These are phyloP conservation scores for Amblyopsis hoosieri DNA, from an alignment of 2,797 vertebrate species.

Conservation along the genomic window DNA sequence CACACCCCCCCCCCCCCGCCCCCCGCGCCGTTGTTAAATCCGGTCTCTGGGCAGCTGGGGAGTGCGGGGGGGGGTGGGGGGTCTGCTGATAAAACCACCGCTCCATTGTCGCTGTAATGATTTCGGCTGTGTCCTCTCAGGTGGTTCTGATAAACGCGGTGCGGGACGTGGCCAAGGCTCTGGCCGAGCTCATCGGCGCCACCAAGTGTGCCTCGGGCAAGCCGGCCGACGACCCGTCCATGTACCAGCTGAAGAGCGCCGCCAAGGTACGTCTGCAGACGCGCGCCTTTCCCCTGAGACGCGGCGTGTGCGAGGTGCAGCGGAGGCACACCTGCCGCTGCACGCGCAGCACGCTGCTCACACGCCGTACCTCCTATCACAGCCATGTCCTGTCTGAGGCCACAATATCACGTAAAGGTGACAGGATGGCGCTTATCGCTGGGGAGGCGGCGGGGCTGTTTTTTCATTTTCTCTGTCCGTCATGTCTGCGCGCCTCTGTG, in stretches of 20 bases:
- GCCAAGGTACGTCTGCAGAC: conserved; percentile 85
- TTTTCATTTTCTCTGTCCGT: conserved; percentile 21
- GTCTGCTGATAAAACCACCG: conserved; percentile 52
- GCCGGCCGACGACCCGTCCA: conserved; percentile 93
- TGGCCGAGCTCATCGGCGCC: conserved; percentile 95
- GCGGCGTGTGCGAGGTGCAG: background rate
- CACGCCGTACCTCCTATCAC: conserved; percentile 23
- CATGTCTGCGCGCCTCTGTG: conserved; percentile 32
- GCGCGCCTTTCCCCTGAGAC: conserved; percentile 7
- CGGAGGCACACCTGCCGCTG: too few relatives aligned
- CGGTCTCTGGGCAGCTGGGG: conserved; percentile 32
- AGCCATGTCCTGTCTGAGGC: conserved; percentile 23
- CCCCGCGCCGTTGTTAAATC: conserved; percentile 43
- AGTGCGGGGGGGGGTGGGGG: conserved; percentile 9
- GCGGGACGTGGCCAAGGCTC: conserved; percentile 96
- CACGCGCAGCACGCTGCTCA: conserved; percentile 4
- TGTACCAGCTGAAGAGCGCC: conserved; percentile 98
- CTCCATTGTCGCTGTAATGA: conserved; percentile 58
- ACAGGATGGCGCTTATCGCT: conserved; percentile 32
- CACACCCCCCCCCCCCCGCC: conserved; percentile 5
- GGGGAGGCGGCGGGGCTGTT: conserved; percentile 1
- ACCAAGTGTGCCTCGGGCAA: conserved; percentile 98
- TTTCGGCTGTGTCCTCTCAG: conserved; percentile 72
- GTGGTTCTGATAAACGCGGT: conserved; percentile 98
- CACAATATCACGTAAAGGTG: conserved; percentile 14